Evolutionary conservation across 37 sponge, comb jelly and placozoan species (phyloP), one percentile per base, ranked within the genome.

Genomic region (Aplysina aerophoba): DNA sequence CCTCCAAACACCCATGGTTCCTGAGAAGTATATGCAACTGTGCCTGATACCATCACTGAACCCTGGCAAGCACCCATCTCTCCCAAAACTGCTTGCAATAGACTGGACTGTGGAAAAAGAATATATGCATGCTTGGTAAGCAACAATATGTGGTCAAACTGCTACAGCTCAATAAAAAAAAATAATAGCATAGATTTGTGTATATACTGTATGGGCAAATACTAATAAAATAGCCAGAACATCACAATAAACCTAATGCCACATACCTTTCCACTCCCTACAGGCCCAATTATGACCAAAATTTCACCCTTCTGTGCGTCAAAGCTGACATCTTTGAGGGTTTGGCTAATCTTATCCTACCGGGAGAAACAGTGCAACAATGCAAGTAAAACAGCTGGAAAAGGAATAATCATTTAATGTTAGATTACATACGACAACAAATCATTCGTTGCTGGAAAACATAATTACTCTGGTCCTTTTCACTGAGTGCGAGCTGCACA

Each of bases 1-100:
- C 81, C 81, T 31, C 38, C 60, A 60, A 81, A 81, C 81, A 81
- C 81, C 81, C 81, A 81, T 81, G 81, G 62, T 5, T 81, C 81
- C 37, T 83, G 83, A n/a, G 83, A 50, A 1, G 83, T 44, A 31
- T 83, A 83, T 27, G 83, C 63, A 19, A 64, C 28, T 28, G n/a
- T 17, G 22, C 83, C 83, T 12, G 14, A 35, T 20, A 8, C 31
- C 28, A 3, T 31, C 41, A 83, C 67, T 19, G 38, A 28, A 0
- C 83, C 83, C 19, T 39, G 25, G 20, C 38, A 22, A 13, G 66
- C 27, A 15, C n/a, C 38, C 66, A 64, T 31, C 30, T 63, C 67
- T 2, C 63, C 65, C 40, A 83, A 25, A 66, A 62, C 64, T 19
- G 65, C 55, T 34, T 64, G 83, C 12, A 83, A 53, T 30, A 75